These are phyloP conservation scores for Drosophila borborema DNA, from an alignment of 2,888 invertebrate genomes.

Conservation along the genomic window DNA sequence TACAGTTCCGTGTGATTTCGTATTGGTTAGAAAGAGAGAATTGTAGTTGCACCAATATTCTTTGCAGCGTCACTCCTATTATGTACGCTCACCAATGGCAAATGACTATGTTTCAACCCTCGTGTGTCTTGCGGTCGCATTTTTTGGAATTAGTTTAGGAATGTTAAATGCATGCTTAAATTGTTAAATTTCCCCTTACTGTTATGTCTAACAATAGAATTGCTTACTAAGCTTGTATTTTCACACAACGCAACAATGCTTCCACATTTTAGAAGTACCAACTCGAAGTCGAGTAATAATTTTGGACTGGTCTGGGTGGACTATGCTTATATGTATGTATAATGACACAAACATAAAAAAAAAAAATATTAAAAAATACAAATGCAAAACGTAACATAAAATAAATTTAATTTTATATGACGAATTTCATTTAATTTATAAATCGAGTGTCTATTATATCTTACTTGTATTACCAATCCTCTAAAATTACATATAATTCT, in stretches of 20 bases:
- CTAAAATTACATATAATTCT: too few relatives aligned
- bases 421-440: background rate
- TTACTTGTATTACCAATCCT: too few relatives aligned
- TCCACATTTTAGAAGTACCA: constrained; percentile 53
- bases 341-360: constrained; percentile 29
- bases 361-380: background rate
- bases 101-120: constrained; percentile 49
- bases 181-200: constrained; percentile 69
- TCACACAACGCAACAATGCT: constrained; percentile 74
- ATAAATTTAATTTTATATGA: background rate
- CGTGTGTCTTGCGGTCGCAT: constrained; percentile 41
- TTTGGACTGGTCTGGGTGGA: constrained; percentile 41
- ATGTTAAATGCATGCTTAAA: constrained; percentile 61
- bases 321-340: constrained; percentile 37
- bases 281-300: constrained; percentile 53
- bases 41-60: constrained; percentile 12
- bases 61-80: constrained; percentile 30
- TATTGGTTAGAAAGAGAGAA: constrained; percentile 31
- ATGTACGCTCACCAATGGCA: constrained; percentile 51
- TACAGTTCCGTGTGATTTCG: background rate
- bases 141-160: constrained; percentile 59
- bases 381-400: background rate
- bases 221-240: constrained; percentile 75
- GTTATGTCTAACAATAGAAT: constrained; percentile 64
- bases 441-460: too few relatives aligned